Evolutionary conservation across 2,888 invertebrate genomes (phyloP), one percentile per base, ranked within the genome.

Genomic region (Priocnemis perturbator): DNA sequence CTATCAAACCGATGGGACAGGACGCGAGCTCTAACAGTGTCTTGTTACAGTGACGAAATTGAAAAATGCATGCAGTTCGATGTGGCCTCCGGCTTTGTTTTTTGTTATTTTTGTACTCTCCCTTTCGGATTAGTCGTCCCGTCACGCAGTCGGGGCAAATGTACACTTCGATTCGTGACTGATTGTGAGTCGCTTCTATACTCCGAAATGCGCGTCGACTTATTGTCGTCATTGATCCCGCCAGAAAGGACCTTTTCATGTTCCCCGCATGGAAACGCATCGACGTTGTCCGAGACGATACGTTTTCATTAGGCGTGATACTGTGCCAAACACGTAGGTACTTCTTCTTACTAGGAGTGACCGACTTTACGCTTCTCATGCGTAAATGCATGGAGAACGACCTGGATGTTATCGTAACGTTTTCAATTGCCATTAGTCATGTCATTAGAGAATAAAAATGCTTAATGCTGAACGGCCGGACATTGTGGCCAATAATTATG

Each of bases 291-390:
- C 0, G 21, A 23, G 45, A 56, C 26, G 70, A 75, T 75, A 59
- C 69, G 75, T 76, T 76, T 70, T 75, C 75, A 75, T 76, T 76
- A 76, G 58, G 60, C 23, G 15, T 15, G 66, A 67, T 56, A 75
- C 62, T 58, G 50, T 23, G 53, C 53, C 56, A 64, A 68, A 69
- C 78, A n/a, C n/a, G 26, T 26, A 5, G 3, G 26, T 26, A 26
- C 26, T 26, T 5, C 67, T 58, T 44, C 71, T 65, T 55, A 60
- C 65, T 60, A 48, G 14, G 26, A 11, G 23, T 56, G 61, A 53
- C 62, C 53, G 61, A 44, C 61, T 57, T 45, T 37, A 37, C 7
- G 37, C 7, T 37, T 9, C 2, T 37, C 4, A 37, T 26, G 26
- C 37, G 11, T 37, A 11, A 37, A 37, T 37, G 37, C 37, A 11